Base-by-base conservation (phyloP, 2,113 vertebrate species). In the Gallinago undulata region DNA sequence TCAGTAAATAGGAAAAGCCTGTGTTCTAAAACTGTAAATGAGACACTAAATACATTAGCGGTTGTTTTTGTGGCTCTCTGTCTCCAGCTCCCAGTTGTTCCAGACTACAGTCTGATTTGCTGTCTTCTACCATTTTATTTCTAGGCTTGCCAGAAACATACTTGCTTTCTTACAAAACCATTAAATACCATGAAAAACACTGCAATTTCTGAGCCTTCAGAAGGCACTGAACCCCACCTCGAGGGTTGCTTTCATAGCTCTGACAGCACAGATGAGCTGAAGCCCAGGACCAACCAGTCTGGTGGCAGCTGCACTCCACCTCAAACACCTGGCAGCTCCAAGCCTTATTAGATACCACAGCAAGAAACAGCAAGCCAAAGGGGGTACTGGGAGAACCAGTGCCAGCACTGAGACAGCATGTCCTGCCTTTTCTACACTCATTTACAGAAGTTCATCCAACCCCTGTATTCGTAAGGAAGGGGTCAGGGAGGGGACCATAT, bases 401-500 rank as follows among this genome's bases (percentile, higher is more conserved):
- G 39, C 59, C 77, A 57, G 47, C 60, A 41, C 72, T 18, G 18
- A 53, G 48, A 51, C 35, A 63, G 67, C 55, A 77, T 4, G 37
- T 39, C 59, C 35, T 1, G 0, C 57, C 56, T 39, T 68, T 68
- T 39, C 53, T 27, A 62, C 0, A 6, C 0, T 0, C 6, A 13
- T 21, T 74, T n/a, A 35, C 53, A 45, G 19, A 43, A 68, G 39
- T 22, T 28, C 86, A 66, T 7, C 53, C 81, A 33, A 74, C 62
- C 8, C 60, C 43, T 14, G 25, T 30, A 5, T 53, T 22, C 48
- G 6, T 15, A 57, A 84, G 37, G 78, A 88, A 57, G 19, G 22
- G n/a, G 31, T 87, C 27, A 37, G 78, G 59, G 10, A 62, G n/a
- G 37, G 31, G 25, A 78, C 55, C 28, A 10, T 3, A 19, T 0